Base-by-base conservation (phyloP, 1,140 invertebrate genomes). In the Drosophila sp. region DNA sequence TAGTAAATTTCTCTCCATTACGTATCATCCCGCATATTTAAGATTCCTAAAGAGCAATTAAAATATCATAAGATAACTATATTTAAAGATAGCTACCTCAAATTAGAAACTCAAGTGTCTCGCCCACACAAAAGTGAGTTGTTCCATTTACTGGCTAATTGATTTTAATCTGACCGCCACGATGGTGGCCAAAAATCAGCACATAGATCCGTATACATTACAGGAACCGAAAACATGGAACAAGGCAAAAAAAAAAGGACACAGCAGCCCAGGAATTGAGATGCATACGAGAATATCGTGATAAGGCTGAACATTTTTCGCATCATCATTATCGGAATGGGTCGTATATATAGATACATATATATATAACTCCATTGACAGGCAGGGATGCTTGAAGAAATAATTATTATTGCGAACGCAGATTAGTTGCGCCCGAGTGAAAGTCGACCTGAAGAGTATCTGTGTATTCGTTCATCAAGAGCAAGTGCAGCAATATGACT, bases 81-180 rank as follows among this genome's bases (percentile, higher is more conserved):
- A 48, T 27, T 21, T 7, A 13, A 16, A 27, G 13, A 43, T 59
- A 64, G 64, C 40, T 13, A 53, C 41, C 78, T 38, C 18, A 59
- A 43, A 48, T 41, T 53, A 46, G 41, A 25, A 48, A 53, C 63
- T 75, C 74, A 65, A 72, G 43, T 76, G 75, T 50, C 63, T 63
- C 75, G 74, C 74, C 81, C 70, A 65, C 75, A 71, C 62, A 21
- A 73, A 50, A 69, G 67, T 70, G 59, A 87, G 76, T 72, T 87
- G 72, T 80, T 70, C 56, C 43, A 74, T 80, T 89, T 83, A 67
- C 79, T 87, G 82, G 72, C 82, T 89, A 87, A 87, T 89, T 89
- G 82, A 87, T 87, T 79, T 62, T 76, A 71, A 87, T 87, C 82
- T 87, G 72, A 57, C 62, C 62, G 62, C 71, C 65, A 63, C 79